phyloP scores from a whole-genome alignment of 2,888 invertebrate genomes.

The Ormyrus nitidulus region DNA sequence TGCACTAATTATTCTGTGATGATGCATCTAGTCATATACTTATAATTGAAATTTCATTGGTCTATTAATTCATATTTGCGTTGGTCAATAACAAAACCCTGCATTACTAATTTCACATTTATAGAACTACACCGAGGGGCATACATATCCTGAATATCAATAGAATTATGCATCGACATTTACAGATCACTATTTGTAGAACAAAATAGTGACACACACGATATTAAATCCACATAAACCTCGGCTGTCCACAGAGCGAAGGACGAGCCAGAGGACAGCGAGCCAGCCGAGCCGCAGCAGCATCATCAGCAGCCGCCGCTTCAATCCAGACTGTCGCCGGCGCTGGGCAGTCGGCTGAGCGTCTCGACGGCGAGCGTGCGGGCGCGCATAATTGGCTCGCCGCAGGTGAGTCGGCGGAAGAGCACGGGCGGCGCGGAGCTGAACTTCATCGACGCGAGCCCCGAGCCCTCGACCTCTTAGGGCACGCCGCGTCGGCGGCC shows the following conservation, averaged over 20 bases:
- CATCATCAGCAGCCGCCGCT: constrained; percentile 36
- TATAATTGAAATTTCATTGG: too few species aligned
- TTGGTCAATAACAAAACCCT: too few species aligned
- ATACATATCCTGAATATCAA: background rate
- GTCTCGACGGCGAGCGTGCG: constrained; percentile 71
- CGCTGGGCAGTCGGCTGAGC: constrained; percentile 63
- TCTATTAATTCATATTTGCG: too few species aligned
- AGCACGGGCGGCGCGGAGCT: constrained; percentile 64
- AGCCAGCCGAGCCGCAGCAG: background rate
- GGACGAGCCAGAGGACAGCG: background rate
- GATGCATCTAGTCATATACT: too few species aligned
- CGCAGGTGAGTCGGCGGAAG: constrained; percentile 60
- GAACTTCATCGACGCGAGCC: constrained; percentile 71
- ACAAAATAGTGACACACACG: background rate
- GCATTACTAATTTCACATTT: too few species aligned
- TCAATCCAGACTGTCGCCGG: constrained; percentile 43
- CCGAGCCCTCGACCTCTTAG: constrained; percentile 70
- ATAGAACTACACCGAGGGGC: too few species aligned
- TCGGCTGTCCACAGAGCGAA: constrained; percentile 1
- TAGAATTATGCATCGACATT: background rate
- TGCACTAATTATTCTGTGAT: too few species aligned
- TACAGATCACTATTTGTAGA: background rate
- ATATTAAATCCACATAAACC: background rate
- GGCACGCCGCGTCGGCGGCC: constrained; percentile 14
- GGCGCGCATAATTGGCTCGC: constrained; percentile 69